phyloP scores from a whole-genome alignment of 2,797 vertebrate genomes.

The Intellagama lesueurii region DNA sequence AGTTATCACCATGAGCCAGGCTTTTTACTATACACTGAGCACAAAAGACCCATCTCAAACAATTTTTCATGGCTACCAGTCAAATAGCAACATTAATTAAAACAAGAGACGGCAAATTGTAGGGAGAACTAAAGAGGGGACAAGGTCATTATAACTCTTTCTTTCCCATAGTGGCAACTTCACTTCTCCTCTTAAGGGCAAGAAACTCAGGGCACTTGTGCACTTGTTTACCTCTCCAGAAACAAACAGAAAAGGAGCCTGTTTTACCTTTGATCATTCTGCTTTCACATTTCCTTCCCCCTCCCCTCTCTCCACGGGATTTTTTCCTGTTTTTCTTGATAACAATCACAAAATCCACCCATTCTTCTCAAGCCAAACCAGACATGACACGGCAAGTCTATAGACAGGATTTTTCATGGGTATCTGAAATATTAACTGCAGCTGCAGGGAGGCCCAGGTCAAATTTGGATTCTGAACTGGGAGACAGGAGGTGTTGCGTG shows the following conservation, averaged over 20 bases:
- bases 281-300: background rate
- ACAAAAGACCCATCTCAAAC: background rate
- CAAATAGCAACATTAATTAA: conserved; percentile 13
- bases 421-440: conserved; percentile 12
- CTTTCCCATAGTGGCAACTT: background rate
- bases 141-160: background rate
- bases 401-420: background rate
- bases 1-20: background rate
- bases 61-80: background rate
- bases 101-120: background rate
- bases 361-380: conserved; percentile 10
- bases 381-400: conserved; percentile 8
- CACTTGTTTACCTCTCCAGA: background rate
- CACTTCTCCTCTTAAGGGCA: background rate
- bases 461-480: background rate
- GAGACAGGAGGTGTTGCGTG: background rate
- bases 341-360: background rate
- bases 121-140: background rate
- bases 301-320: no score
- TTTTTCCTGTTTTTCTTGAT: background rate
- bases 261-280: background rate
- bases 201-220: background rate
- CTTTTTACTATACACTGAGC: background rate
- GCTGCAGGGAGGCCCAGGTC: background rate
- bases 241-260: background rate